These are phyloP conservation scores for Xiphophorus couchianus DNA, from an alignment of 2,113 vertebrate genomes.

Conservation along the genomic window DNA sequence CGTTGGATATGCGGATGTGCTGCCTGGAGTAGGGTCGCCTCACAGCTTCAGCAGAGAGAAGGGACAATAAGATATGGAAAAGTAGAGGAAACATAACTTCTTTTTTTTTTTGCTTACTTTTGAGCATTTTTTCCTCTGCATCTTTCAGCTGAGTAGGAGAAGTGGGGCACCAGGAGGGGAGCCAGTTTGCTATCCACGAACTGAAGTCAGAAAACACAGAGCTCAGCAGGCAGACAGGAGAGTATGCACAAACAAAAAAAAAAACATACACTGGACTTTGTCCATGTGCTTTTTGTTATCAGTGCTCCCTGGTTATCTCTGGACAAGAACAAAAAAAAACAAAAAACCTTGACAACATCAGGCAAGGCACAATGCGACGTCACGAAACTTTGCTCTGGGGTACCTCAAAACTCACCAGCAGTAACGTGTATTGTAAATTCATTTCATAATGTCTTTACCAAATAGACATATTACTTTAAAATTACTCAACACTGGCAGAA, in stretches of 20 bases:
- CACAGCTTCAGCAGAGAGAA: conserved; percentile 79
- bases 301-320: conserved; percentile 12
- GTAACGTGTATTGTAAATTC: not conserved
- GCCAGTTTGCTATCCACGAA: conserved; percentile 89
- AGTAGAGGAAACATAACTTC: not conserved
- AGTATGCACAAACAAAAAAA: conserved; percentile 30
- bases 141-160: conserved; percentile 88
- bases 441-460: not conserved
- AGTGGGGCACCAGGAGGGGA: conserved; percentile 94
- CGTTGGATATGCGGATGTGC: conserved; percentile 83
- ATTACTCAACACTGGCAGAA: too few relatives aligned
- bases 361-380: not conserved
- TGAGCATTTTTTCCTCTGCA: conserved; percentile 93
- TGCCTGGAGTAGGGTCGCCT: conserved; percentile 82
- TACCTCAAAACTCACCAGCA: not conserved
- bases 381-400: not conserved
- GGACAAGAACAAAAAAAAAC: not conserved
- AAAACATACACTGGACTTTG: conserved; percentile 55
- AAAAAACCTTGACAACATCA: conserved; percentile 5
- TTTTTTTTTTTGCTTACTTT: conserved; percentile 79
- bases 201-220: conserved; percentile 65
- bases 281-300: conserved; percentile 38
- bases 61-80: not conserved
- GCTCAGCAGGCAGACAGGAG: conserved; percentile 3
- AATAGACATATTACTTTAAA: not conserved